These are phyloP conservation scores for Lepidotrigona ventralis DNA, from an alignment of 1,140 invertebrate species.

Conservation along the genomic window DNA sequence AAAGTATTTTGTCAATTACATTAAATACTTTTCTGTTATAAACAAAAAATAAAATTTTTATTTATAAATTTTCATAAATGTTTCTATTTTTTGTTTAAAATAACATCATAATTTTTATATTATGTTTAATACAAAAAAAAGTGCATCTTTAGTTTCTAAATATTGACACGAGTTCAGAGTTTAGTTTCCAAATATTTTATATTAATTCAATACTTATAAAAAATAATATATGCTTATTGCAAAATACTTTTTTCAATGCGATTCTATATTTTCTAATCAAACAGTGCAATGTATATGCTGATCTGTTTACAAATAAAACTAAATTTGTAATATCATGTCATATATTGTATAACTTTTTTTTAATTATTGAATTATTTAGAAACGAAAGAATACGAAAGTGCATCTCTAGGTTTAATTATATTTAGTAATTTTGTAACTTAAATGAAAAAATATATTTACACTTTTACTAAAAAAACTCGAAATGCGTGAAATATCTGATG, in stretches of 20 bases:
- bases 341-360: neutral
- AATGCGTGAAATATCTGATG: slow-evolving; percentile 19
- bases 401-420: neutral
- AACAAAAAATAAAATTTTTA: neutral
- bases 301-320: slow-evolving; percentile 36
- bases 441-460: slow-evolving; percentile 2
- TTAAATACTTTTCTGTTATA: neutral
- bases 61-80: neutral
- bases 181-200: neutral
- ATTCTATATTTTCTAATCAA: neutral
- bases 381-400: neutral
- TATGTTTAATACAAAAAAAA: neutral
- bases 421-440: neutral
- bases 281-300: neutral
- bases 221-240: neutral
- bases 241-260: neutral
- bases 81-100: neutral
- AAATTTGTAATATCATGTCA: neutral
- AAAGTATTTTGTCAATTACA: neutral
- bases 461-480: neutral
- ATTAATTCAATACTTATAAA: neutral
- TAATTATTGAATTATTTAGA: neutral
- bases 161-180: neutral
- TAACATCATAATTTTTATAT: neutral
- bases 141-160: neutral